Evolutionary conservation across 1,140 invertebrate genomes (phyloP).

Genomic region (Drosophila ficusphila): DNA sequence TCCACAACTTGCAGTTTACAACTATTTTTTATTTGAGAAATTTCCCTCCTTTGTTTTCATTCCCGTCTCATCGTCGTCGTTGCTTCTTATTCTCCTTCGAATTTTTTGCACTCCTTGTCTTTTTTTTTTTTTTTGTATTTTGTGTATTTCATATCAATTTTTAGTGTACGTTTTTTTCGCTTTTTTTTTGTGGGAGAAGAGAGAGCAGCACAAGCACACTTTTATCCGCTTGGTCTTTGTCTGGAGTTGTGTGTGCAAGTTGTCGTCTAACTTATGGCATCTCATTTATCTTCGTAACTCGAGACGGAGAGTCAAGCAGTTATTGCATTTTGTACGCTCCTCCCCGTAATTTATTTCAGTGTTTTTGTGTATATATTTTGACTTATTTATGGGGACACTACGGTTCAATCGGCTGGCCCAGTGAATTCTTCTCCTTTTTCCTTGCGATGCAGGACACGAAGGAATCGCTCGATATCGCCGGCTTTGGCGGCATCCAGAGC

Average conservation of each 20-base stretch:
- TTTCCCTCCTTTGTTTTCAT: slow-evolving; percentile 21
- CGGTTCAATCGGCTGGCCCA: slow-evolving; percentile 8
- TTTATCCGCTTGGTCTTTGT: slow-evolving; percentile 37
- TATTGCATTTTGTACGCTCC: slow-evolving; percentile 60
- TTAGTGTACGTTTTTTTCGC: slow-evolving; percentile 50
- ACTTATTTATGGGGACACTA: slow-evolving; percentile 31
- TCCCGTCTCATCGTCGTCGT: not conserved
- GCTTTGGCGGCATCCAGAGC: slow-evolving; percentile 93
- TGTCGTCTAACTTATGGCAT: slow-evolving; percentile 81
- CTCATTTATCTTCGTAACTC: slow-evolving; percentile 81
- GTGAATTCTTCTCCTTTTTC: not conserved
- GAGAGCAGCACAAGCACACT: slow-evolving; percentile 25
- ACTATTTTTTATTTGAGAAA: slow-evolving; percentile 53
- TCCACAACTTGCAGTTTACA: slow-evolving; percentile 48
- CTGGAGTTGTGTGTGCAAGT: slow-evolving; percentile 66
- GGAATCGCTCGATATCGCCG: slow-evolving; percentile 95
- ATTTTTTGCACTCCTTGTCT: too few species aligned
- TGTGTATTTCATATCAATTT: slow-evolving; percentile 67
- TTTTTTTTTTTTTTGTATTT: slow-evolving; percentile 10
- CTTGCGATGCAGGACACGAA: slow-evolving; percentile 75
- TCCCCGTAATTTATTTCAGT: not conserved
- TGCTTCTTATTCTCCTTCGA: too few species aligned
- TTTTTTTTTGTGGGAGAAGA: slow-evolving; percentile 5
- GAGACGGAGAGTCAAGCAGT: slow-evolving; percentile 28
- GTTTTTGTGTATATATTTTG: not conserved